Evolutionary conservation across 1,140 invertebrate genomes (phyloP), one percentile per base, ranked within the genome.

Genomic region (Rhizoglyphus robini): DNA sequence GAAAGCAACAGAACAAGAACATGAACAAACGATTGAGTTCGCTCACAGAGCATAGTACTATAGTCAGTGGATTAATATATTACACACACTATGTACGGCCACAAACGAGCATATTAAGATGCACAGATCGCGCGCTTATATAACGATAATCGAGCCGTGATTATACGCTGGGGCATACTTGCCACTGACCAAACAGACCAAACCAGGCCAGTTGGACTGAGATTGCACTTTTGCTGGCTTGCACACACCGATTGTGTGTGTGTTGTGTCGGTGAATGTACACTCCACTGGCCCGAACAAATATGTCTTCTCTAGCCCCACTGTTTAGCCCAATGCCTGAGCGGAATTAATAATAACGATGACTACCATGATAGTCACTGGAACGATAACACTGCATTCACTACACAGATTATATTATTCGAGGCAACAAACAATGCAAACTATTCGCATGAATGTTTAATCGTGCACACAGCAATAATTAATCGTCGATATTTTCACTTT

Each of bases 401-500:
- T 41, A 41, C 36, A 41, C 36, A 41, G 36, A 41, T 41, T 41
- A 41, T 11, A 41, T n/a, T n/a, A n/a, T n/a, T n/a, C n/a, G n/a
- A n/a, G n/a, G n/a, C n/a, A n/a, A n/a, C n/a, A 54, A 54, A 54
- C 51, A 54, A 54, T 54, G 51, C 51, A 54, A 54, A 54, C 51
- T 27, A 32, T 27, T 5, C 31, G 51, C 51, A 54, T 54, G 51
- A 54, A 54, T 54, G 51, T 54, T 54, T 54, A 54, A 54, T 54
- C 51, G 8, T 8, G 51, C 23, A 25, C 23, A 8, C 51, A 20
- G 51, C 51, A 54, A 54, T 54, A 54, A 54, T 54, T 54, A 54
- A 54, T 54, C 23, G 51, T 46, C 15, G 41, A 46, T 46, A 15
- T 46, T n/a, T n/a, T n/a, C n/a, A n/a, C n/a, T n/a, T n/a, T n/a